Base-by-base conservation (phyloP, 2,888 invertebrate species). In the Abrostola triplasia region DNA sequence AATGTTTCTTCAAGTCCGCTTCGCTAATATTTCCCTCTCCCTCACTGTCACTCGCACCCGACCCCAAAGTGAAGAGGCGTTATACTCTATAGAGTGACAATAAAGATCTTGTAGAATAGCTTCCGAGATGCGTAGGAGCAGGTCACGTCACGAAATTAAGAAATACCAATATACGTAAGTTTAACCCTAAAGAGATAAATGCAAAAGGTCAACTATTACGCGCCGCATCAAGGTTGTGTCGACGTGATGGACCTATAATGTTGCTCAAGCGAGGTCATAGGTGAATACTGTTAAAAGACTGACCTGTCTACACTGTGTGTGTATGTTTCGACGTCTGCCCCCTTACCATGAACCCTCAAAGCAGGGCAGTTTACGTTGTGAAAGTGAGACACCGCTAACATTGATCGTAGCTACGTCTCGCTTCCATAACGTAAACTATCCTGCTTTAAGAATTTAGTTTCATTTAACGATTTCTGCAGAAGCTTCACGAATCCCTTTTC, bases 61-160 rank as follows among this genome's bases (percentile, higher is more conserved):
- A 61, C 72, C 64, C 38, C 38, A 40, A 74, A 74, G 66, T 73
- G 75, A 76, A 76, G 73, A 79, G 80, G 74, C 67, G 72, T 76
- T 62, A 66, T 74, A 75, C 74, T 72, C 73, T 71, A 81, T 79
- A 77, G 70, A 76, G 79, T 84, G 84, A 82, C 87, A 86, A 88
- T 86, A 88, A 90, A 87, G 85, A 84, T 84, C 84, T 84, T 77
- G 84, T 84, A 81, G 80, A 82, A 83, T 80, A 71, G 85, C 89
- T 88, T 83, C 90, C 83, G 87, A 82, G 70, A 63, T 66, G 78
- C 74, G 77, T 79, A 74, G 77, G 77, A 59, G 77, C 85, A 82
- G 85, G 80, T 84, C 82, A 67, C 70, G 66, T 64, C 66, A 76
- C 72, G 65, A 77, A 84, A 86, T 87, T 81, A 84, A 86, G 84